Conservation (phyloP, 2,888 invertebrate species). For the Trachelus iudaicus region DNA sequence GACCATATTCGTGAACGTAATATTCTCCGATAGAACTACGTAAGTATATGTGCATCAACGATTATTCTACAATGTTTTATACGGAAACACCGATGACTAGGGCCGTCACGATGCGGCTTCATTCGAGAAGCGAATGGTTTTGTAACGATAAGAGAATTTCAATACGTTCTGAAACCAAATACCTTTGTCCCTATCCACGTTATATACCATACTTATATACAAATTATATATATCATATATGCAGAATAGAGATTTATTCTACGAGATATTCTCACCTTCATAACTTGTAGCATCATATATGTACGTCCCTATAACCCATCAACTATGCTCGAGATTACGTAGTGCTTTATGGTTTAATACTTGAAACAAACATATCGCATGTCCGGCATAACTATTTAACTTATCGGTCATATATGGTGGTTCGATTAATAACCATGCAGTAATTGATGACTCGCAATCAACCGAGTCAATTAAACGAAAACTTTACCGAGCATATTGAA, state of each 20-base stretch:
- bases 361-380: neutral
- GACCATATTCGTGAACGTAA: neutral
- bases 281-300: neutral
- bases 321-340: neutral
- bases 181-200: neutral
- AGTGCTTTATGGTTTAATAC: neutral
- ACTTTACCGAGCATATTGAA: neutral
- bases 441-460: neutral
- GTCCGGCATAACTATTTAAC: neutral
- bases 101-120: neutral
- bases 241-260: neutral
- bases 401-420: neutral
- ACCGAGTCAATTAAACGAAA: neutral
- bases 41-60: neutral
- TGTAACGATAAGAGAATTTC: neutral
- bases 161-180: neutral
- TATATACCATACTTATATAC: neutral
- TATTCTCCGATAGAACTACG: neutral
- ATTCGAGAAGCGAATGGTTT: neutral
- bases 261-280: neutral
- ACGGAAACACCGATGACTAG: neutral
- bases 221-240: neutral
- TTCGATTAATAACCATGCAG: neutral
- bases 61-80: neutral
- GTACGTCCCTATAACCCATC: neutral